phyloP scores from a whole-genome alignment of 2,888 invertebrate species.

The Papilio elwesi region DNA sequence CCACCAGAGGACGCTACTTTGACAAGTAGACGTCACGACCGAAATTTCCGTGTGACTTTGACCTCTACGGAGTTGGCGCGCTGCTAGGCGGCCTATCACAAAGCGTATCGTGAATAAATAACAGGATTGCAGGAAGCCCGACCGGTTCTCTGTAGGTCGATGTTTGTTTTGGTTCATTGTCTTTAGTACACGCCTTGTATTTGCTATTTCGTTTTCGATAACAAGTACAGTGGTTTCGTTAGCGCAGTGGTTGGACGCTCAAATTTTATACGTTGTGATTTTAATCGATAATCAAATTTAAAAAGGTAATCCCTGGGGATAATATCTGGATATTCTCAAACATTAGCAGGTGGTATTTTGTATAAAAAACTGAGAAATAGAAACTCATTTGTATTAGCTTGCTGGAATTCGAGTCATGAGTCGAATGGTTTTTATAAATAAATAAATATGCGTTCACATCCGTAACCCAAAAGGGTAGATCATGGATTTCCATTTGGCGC shows the following conservation, averaged over 20 bases:
- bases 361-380: neutral
- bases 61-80: constrained; percentile 29
- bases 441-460: no score
- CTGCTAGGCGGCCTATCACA: neutral
- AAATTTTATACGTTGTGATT: no score
- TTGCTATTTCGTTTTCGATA: constrained; percentile 8
- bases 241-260: neutral
- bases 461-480: no score
- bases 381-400: neutral
- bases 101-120: constrained; percentile 29
- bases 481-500: no score
- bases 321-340: no score
- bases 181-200: neutral
- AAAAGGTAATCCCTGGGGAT: no score
- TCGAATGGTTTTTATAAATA: no score
- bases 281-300: no score
- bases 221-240: neutral
- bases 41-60: constrained; percentile 28
- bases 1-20: neutral
- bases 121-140: constrained; percentile 24
- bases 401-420: no score
- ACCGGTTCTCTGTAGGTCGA: constrained; percentile 37
- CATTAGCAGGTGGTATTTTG: neutral
- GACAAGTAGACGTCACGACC: constrained; percentile 2
- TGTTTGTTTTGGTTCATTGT: constrained; percentile 38